Conservation (phyloP, 2,888 invertebrate species). For the Melinopterus prodromus region DNA sequence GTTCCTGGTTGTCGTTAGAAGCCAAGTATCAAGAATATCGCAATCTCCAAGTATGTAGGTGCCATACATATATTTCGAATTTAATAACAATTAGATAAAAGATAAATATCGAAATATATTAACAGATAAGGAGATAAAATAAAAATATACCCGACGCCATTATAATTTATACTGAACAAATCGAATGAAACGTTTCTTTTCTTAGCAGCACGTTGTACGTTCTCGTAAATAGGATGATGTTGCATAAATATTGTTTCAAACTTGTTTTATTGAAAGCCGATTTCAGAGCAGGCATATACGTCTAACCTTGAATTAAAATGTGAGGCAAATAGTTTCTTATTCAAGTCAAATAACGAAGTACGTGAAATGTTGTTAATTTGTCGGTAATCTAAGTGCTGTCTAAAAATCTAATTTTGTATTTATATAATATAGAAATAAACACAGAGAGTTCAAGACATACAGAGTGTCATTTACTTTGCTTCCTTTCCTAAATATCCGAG, state of each 20-base stretch:
- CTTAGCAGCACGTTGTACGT: not conserved
- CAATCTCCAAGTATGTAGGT: not conserved
- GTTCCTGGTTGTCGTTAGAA: not conserved
- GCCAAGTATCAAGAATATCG: not conserved
- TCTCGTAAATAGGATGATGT: not conserved
- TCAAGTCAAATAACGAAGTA: not conserved
- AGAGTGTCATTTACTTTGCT: too few species aligned
- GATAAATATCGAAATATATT: not conserved
- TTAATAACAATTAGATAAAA: not conserved
- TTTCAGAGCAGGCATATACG: not conserved
- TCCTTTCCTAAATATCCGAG: too few species aligned
- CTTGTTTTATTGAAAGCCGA: not conserved
- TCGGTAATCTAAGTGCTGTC: not conserved
- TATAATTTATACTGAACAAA: too few species aligned
- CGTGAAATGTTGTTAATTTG: not conserved
- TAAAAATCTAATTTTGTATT: too few species aligned
- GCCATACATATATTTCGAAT: not conserved
- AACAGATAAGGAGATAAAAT: too few species aligned
- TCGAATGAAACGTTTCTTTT: not conserved
- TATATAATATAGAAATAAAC: too few species aligned
- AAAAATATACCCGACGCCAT: too few species aligned
- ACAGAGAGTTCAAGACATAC: too few species aligned
- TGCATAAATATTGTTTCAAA: not conserved
- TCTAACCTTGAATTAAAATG: not conserved
- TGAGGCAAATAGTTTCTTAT: not conserved